These are phyloP conservation scores for Ceryle rudis DNA, from an alignment of 2,797 vertebrate species.

Conservation along the genomic window DNA sequence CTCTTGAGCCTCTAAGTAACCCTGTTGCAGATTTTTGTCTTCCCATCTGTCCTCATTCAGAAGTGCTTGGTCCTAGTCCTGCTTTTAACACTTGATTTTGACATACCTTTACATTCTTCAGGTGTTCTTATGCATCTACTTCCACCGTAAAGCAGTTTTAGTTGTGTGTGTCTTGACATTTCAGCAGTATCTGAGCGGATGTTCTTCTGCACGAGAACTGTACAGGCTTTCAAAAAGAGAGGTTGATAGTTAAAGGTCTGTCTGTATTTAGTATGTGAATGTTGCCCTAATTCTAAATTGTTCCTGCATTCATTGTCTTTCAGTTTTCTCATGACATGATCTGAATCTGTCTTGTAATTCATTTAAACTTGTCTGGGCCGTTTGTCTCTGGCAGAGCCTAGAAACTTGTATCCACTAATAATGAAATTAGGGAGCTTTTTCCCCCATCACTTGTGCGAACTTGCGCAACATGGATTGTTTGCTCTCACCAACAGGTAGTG, in stretches of 20 bases:
- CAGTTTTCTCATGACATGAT: neutral
- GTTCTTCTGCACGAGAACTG: neutral
- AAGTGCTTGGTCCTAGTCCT: neutral
- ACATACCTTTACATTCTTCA: constrained; percentile 13
- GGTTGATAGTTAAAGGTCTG: neutral
- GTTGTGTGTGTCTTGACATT: neutral
- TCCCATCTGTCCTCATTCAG: neutral
- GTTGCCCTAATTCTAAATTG: neutral
- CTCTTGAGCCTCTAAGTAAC: neutral
- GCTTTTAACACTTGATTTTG: constrained; percentile 40
- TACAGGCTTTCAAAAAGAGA: neutral
- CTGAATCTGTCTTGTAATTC: neutral
- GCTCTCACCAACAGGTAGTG: neutral
- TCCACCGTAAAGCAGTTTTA: constrained; percentile 7
- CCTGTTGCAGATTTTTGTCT: neutral
- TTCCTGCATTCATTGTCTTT: neutral
- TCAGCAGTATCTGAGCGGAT: neutral
- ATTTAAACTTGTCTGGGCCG: neutral
- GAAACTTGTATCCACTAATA: neutral
- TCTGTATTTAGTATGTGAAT: neutral
- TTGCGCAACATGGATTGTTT: neutral
- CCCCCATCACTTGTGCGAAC: neutral
- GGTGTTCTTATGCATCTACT: constrained; percentile 5
- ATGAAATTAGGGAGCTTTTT: neutral
- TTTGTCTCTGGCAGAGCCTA: neutral